phyloP scores from a whole-genome alignment of 1,140 invertebrate species.

The Bilobella aurantiaca region DNA sequence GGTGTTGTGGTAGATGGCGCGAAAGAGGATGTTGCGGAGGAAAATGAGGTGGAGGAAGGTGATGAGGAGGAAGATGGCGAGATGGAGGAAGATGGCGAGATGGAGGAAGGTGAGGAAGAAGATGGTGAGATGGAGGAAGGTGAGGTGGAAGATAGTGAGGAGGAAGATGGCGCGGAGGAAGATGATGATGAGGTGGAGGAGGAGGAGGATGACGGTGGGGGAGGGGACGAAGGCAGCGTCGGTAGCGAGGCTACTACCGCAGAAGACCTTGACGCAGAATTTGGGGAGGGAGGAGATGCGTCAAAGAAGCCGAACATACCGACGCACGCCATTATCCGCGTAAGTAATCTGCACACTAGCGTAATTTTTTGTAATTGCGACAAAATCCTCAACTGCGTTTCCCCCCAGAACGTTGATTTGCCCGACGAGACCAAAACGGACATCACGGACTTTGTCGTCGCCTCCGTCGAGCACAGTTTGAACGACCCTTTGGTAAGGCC shows the following conservation, averaged over 20 bases:
- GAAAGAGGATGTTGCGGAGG: too few species aligned
- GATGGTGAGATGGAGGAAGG: not conserved
- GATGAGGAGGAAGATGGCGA: too few species aligned
- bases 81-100: too few species aligned
- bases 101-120: not conserved
- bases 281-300: too few species aligned
- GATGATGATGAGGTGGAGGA: not conserved
- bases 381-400: not conserved
- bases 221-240: too few species aligned
- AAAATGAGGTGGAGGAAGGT: too few species aligned
- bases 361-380: not conserved
- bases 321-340: slow-evolving; percentile 21
- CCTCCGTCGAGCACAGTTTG: slow-evolving; percentile 79
- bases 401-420: slow-evolving; percentile 69
- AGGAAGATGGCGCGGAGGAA: not conserved
- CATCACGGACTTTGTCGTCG: slow-evolving; percentile 76
- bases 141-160: too few species aligned
- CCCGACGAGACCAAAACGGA: slow-evolving; percentile 79
- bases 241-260: too few species aligned
- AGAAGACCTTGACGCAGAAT: too few species aligned
- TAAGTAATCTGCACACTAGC: not conserved
- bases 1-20: too few species aligned
- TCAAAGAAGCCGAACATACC: not conserved
- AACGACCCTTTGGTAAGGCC: slow-evolving; percentile 51
- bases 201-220: not conserved